A percentile compares a stretch with the other conserved stretches of the same genome.
These are phyloP conservation scores for Amphipoea oculea DNA, from an alignment of 2,888 invertebrate species.

Conservation along the genomic window DNA sequence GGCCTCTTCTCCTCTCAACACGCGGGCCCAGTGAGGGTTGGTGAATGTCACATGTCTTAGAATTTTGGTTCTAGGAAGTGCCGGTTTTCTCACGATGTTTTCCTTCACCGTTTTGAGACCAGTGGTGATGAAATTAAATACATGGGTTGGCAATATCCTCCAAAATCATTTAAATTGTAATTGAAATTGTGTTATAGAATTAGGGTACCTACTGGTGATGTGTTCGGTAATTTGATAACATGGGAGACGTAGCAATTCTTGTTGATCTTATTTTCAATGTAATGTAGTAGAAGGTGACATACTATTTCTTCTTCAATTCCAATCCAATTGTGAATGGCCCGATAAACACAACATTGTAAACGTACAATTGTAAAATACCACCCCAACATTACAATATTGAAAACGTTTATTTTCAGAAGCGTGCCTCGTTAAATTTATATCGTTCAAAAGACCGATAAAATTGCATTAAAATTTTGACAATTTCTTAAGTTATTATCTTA, in stretches of 20 bases:
- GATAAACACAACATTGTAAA: slow-evolving; percentile 14
- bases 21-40: not conserved
- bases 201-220: not conserved
- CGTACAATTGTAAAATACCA: slow-evolving; percentile 31
- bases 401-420: slow-evolving; percentile 31
- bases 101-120: no score
- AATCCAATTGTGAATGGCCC: slow-evolving; percentile 15
- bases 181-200: no score
- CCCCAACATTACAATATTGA: slow-evolving; percentile 33
- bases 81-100: not conserved
- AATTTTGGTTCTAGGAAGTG: not conserved
- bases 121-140: not conserved
- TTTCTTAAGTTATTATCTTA: slow-evolving; percentile 54
- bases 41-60: not conserved
- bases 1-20: not conserved
- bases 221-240: not conserved
- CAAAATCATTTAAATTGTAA: no score
- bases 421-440: slow-evolving; percentile 39
- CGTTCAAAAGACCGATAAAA: slow-evolving; percentile 29
- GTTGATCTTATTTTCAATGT: slow-evolving; percentile 8
- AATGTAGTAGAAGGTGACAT: not conserved
- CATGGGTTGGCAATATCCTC: no score
- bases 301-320: not conserved
- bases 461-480: slow-evolving; percentile 40
- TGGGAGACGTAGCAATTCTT: not conserved